Evolutionary conservation across 2,888 invertebrate genomes (phyloP), one percentile per base, ranked within the genome.

Genomic region (Trichopoda pennipes): DNA sequence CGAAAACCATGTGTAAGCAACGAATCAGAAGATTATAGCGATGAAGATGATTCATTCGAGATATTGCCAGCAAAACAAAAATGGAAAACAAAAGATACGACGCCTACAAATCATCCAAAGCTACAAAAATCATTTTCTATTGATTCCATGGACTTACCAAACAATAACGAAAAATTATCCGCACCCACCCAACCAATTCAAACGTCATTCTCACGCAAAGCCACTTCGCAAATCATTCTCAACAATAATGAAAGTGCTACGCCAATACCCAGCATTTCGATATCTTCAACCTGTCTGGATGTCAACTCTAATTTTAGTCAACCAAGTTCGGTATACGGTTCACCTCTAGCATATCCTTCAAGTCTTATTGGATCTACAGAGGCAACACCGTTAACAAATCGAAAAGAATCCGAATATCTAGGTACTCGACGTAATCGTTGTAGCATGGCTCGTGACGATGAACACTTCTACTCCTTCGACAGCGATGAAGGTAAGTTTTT

Each of bases 381-480:
- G 53, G 85, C 81, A 8, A 88, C 86, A 69, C 88, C 88, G 49
- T 86, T 85, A 80, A 85, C 85, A 2, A 83, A 79, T 38, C 80
- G 82, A n/a, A 84, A 73, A 32, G 72, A 82, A 4, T 61, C 74
- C 3, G 77, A 83, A 8, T 21, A 61, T 17, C 28, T 70, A 21
- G 60, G 21, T 19, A 51, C 60, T 2, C 86, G 88, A 60, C 87
- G 87, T 17, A 87, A 82, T 77, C 86, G 88, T 38, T 87, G 89
- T 19, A 88, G 89, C 56, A 86, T 89, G 87, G 86, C 88, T 56
- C 87, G 87, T 78, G 90, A 90, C 63, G 89, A 90, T 84, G 90
- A 90, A 35, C 88, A 88, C 38, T 90, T 89, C 64, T 90, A 88
- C 82, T 90, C 90, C 70, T 90, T 90, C 86, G 90, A 90, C 84